Evolutionary conservation across 2,888 invertebrate species (phyloP).

Genomic region (Silvanus unidentatus): DNA sequence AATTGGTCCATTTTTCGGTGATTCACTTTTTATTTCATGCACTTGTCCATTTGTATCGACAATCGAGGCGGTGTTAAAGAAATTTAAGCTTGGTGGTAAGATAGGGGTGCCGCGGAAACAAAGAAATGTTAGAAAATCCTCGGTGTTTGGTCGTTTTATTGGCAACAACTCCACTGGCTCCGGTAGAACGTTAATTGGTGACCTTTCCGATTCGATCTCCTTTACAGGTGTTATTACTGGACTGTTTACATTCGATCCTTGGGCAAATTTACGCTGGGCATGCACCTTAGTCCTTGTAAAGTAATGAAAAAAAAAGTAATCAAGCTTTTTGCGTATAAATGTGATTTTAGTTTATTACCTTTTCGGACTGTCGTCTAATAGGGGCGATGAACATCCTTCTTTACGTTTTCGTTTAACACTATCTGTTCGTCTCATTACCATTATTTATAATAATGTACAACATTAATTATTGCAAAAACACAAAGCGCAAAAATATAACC

Average conservation of each 20-base stretch:
- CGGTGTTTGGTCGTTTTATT: slow-evolving; percentile 69
- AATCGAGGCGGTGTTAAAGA: slow-evolving; percentile 53
- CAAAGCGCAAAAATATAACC: too few species aligned
- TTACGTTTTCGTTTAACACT: slow-evolving; percentile 45
- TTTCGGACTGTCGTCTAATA: slow-evolving; percentile 46
- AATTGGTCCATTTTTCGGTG: slow-evolving; percentile 38
- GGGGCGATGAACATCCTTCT: slow-evolving; percentile 34
- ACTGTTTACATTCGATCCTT: slow-evolving; percentile 61
- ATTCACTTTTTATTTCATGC: slow-evolving; percentile 38
- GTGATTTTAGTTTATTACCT: slow-evolving; percentile 33
- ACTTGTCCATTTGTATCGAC: slow-evolving; percentile 41
- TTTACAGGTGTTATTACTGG: slow-evolving; percentile 55
- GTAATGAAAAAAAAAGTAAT: slow-evolving; percentile 9
- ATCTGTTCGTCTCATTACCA: slow-evolving; percentile 38
- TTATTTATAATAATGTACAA: slow-evolving; percentile 11
- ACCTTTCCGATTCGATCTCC: slow-evolving; percentile 52
- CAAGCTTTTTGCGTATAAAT: background rate
- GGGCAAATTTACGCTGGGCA: slow-evolving; percentile 84
- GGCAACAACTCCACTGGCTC: slow-evolving; percentile 56
- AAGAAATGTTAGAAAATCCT: slow-evolving; percentile 79
- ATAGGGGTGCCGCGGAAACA: slow-evolving; percentile 74
- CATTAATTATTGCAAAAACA: too few species aligned
- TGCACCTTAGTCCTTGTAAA: slow-evolving; percentile 70
- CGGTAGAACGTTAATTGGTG: slow-evolving; percentile 43
- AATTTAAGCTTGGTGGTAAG: slow-evolving; percentile 66